phyloP scores from a whole-genome alignment of 23 tunicate genomes.

The Diplosoma virens region DNA sequence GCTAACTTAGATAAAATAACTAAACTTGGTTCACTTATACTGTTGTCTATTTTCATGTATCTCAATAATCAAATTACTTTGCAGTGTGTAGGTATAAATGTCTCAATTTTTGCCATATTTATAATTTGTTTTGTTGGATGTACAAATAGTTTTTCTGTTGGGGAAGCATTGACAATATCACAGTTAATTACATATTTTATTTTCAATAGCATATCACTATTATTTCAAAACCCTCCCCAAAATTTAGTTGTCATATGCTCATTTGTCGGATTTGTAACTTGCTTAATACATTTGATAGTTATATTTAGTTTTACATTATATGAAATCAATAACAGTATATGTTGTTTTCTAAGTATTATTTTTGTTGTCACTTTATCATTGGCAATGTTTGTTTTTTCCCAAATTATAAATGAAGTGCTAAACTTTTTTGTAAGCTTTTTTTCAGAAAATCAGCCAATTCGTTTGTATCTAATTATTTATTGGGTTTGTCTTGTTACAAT shows the following conservation, averaged over 20 bases:
- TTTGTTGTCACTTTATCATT: too few species aligned
- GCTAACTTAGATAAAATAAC: background rate
- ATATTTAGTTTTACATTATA: background rate
- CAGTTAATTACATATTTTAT: conserved; percentile 27
- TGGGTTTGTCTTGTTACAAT: background rate
- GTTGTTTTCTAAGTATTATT: too few species aligned
- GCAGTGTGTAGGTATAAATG: background rate
- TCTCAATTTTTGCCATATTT: conserved; percentile 26
- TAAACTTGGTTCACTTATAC: background rate
- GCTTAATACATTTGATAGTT: background rate
- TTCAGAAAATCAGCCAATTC: background rate
- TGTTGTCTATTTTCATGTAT: background rate
- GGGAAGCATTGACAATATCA: conserved; percentile 39
- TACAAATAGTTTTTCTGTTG: conserved; percentile 44
- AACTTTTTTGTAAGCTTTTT: background rate
- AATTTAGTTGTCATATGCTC: background rate
- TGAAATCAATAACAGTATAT: too few species aligned
- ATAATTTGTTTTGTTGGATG: conserved; percentile 6
- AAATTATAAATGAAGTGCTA: too few species aligned
- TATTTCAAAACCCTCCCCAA: background rate
- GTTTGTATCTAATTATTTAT: background rate
- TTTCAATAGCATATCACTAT: background rate
- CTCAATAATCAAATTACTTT: background rate
- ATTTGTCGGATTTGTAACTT: background rate
- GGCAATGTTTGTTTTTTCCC: too few species aligned